phyloP scores from a whole-genome alignment of 2,888 invertebrate species.

The Mamestra brassicae region DNA sequence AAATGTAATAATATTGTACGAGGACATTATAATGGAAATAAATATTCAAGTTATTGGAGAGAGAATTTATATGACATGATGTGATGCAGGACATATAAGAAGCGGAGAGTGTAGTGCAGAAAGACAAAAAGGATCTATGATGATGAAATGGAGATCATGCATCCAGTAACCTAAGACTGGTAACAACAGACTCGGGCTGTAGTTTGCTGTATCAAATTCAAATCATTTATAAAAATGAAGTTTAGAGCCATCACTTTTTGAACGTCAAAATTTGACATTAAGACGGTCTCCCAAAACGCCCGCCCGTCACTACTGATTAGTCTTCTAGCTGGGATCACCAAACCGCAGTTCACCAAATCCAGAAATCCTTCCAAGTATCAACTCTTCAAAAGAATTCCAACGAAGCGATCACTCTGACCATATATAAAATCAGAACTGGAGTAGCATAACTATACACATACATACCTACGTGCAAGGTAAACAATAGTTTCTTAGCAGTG shows the following conservation, averaged over 20 bases:
- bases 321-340: background rate
- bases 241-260: too few species aligned
- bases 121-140: background rate
- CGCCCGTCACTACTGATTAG: background rate
- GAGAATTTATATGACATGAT: constrained; percentile 5
- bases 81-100: background rate
- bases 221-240: too few species aligned
- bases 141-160: constrained; percentile 6
- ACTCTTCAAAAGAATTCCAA: constrained; percentile 28
- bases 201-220: too few species aligned
- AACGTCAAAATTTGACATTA: background rate
- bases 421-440: constrained; percentile 42
- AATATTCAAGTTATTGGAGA: constrained; percentile 24
- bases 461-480: constrained; percentile 44
- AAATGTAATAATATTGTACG: constrained; percentile 45
- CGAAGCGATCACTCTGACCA: constrained; percentile 29
- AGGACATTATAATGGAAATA: constrained; percentile 27
- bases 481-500: constrained; percentile 66
- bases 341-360: background rate
- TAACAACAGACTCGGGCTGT: background rate
- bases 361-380: constrained; percentile 8
- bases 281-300: background rate
- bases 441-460: constrained; percentile 31
- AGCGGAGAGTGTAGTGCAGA: background rate
- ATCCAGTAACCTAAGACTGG: background rate